A percentile compares a stretch with the other conserved stretches of the same genome.
These are phyloP conservation scores for Cheilinus undulatus DNA, from an alignment of 2,113 vertebrate species.

Conservation along the genomic window DNA sequence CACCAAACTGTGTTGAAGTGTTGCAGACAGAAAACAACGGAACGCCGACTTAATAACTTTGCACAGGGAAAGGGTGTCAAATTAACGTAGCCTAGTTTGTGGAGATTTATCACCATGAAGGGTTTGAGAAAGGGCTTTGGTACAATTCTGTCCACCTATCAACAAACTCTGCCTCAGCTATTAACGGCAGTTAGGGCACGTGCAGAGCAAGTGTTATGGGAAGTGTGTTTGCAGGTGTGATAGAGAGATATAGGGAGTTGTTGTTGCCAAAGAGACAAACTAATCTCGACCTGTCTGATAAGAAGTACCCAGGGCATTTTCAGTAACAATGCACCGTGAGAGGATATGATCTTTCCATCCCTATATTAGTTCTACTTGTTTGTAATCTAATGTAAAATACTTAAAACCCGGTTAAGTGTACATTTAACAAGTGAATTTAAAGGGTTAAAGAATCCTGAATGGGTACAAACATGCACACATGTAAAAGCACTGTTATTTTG, in stretches of 20 bases:
- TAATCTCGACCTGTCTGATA: slow-evolving; percentile 47
- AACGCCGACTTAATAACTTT: slow-evolving; percentile 33
- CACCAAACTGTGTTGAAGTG: slow-evolving; percentile 71
- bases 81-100: slow-evolving; percentile 4
- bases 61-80: slow-evolving; percentile 19
- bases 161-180: not conserved
- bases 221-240: slow-evolving; percentile 3
- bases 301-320: slow-evolving; percentile 49
- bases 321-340: slow-evolving; percentile 5
- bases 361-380: not conserved
- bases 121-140: slow-evolving; percentile 6
- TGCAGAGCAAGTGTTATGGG: slow-evolving; percentile 17
- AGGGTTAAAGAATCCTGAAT: no score
- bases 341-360: slow-evolving; percentile 19
- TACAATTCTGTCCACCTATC: slow-evolving; percentile 1
- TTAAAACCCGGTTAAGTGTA: not conserved
- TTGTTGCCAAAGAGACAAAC: slow-evolving; percentile 56
- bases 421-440: not conserved
- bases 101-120: slow-evolving; percentile 22
- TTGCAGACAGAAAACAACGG: slow-evolving; percentile 40
- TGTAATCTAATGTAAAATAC: slow-evolving; percentile 5
- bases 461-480: no score
- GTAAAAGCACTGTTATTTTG: no score
- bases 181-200: not conserved
- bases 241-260: not conserved